Base-by-base conservation (phyloP, 1,140 invertebrate species). In the Drosophila varians region DNA sequence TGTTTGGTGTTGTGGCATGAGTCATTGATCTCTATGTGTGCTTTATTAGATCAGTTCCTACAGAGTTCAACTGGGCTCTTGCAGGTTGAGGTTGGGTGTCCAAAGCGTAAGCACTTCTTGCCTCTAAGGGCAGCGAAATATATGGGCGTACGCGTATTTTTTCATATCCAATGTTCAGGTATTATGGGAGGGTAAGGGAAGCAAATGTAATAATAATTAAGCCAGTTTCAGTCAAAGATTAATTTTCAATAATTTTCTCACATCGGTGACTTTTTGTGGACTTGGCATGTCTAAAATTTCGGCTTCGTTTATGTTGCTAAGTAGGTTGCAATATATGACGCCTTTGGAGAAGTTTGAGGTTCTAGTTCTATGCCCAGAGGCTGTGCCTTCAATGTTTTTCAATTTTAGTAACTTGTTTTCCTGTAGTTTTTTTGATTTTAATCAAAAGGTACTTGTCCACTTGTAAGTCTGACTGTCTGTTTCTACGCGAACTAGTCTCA, bases 1-100 rank as follows among this genome's bases (percentile, higher is more conserved):
- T n/a, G 18, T 45, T 45, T 45, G 42, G 21, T 23, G 4, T 7
- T 45, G 12, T 21, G 5, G 42, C 49, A 61, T 21, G 14, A 47
- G 14, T 62, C 49, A 19, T 62, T 47, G 47, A 21, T 43, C 9
- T 28, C 42, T 16, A 49, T 62, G 43, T 62, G 42, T 19, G 12
- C 52, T 21, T 14, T 38, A 19, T 42, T 4, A 25, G 46, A 51
- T 26, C 54, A 51, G 62, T 52, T 49, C 28, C 12, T 66, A 21
- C 46, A 56, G 4, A 23, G 11, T 49, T 54, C 38, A 14, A 40
- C 16, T 26, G 8, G 34, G 38, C n/a, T 53, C 21, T 53, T 26
- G 16, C 51, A 53, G 19, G 12, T 42, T 26, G 34, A 36, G 19
- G 51, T 53, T 40, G 36, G n/a, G 25, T 48, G 46, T 11, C 46